Base-by-base conservation (phyloP, 1,140 invertebrate genomes). In the Ceratosolen solmsi region DNA sequence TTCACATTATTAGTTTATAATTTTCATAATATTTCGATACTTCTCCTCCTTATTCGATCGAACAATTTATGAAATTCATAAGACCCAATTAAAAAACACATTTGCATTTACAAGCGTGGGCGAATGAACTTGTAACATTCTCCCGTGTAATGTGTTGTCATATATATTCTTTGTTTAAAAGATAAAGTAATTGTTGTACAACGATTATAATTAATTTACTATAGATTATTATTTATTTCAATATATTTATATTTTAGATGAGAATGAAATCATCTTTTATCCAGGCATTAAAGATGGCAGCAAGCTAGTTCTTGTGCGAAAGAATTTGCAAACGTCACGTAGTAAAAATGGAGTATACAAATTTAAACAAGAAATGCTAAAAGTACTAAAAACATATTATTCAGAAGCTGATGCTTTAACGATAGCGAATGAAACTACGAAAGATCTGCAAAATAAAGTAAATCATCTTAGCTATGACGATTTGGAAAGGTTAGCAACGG, bases 401-500 rank as follows among this genome's bases (percentile, higher is more conserved):
- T 85, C 87, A 38, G 88, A 91, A 68, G 82, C 88, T 0, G 89
- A 91, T 73, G 90, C 91, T 27, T 87, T 90, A 74, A 88, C 86
- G 65, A 92, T 92, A 88, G 86, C 88, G 41, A 90, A 88, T 46
- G 89, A 91, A 84, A 79, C 90, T 38, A 86, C 90, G 65, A 91
- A 91, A 77, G 88, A 91, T 68, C 83, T 92, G 27, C 89, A 89
- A 80, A 89, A 84, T 36, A 92, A 92, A 89, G 90, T 90, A 51
- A 88, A 91, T 80, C 85, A 84, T 60, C 79, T 91, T 65, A 92
- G 88, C 85, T 91, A 88, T 49, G 91, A 92, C 72, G 91, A 92
- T 79, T 75, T 92, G 84, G 91, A 92, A 82, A 89, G 90, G 89
- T 86, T 92, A 86, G 91, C 91, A 3, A 92, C 91, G 9, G 89